Evolutionary conservation across 64 coral and sea anemone species (phyloP), one percentile per base, ranked within the genome.

Genomic region (Pachyseris speciosa): DNA sequence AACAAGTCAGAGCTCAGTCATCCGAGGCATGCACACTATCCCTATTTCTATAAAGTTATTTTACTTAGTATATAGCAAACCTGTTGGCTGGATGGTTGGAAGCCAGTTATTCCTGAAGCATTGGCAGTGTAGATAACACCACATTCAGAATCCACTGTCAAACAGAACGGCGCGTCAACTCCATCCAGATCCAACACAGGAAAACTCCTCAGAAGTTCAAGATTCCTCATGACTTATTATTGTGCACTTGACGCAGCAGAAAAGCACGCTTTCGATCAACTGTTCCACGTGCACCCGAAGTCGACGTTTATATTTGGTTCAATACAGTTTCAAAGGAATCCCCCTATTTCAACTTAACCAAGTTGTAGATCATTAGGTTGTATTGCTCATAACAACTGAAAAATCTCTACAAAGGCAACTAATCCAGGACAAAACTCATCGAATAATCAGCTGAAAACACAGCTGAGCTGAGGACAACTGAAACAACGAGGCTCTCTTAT

Each of bases 131-230:
- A 96, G 65, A 96, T 51, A 79, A 55, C 84, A 12, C 90, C 94
- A 59, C 69, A 93, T 27, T 96, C 94, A 51, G 75, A 93, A 65
- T 96, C 94, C 9, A 96, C 86, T 20, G 94, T 79, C 9, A 93
- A 69, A 89, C 94, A 96, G 30, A 65, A 69, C 36, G 94, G 17
- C 1, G 60, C 77, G 30, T 68, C 29, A 22, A 64, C 83, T 43
- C 74, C 86, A 29, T 88, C 53, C 27, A 95, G 55, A 38, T 93
- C 78, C 34, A 74, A 10, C 34, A 86, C 61, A 47, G 94, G 94
- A 49, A 92, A 73, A 37, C 94, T 89, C 30, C 79, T 87, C 36
- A 96, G 7, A 43, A 96, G 83, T 71, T 96, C 78, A 24, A 96
- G 86, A 53, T 96, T 96, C 68, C 86, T 93, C 94, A 96, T 96